Conservation (phyloP, 2,888 invertebrate species). For the Unio delphinus region DNA sequence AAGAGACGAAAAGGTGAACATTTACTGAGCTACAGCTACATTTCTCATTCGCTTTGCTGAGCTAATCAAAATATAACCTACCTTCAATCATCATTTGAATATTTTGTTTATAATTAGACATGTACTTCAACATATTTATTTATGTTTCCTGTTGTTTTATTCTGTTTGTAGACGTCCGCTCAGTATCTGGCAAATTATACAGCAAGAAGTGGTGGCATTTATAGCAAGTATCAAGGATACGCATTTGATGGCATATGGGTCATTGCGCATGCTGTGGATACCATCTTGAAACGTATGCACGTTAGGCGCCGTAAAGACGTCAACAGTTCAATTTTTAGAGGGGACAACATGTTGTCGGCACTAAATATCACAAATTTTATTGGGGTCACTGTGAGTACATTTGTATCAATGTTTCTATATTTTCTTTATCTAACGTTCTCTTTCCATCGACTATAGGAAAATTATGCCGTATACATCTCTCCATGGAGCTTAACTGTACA, state of each 20-base stretch:
- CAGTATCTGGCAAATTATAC: constrained; percentile 91
- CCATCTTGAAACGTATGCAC: constrained; percentile 77
- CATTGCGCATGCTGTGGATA: constrained; percentile 93
- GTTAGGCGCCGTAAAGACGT: constrained; percentile 3
- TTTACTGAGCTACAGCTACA: no score
- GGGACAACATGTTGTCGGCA: constrained; percentile 73
- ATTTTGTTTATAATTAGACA: no score
- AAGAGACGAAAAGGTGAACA: no score
- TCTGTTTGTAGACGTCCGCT: constrained; percentile 74
- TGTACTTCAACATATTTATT: background rate
- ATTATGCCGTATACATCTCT: no score
- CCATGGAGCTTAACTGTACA: no score
- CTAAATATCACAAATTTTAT: constrained; percentile 93
- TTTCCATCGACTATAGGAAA: no score
- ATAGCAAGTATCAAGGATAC: constrained; percentile 96
- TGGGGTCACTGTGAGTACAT: constrained; percentile 78
- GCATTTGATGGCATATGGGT: constrained; percentile 99
- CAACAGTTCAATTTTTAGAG: constrained; percentile 37
- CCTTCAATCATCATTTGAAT: no score
- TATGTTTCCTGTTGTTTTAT: background rate
- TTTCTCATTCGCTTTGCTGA: no score
- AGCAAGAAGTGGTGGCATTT: constrained; percentile 83
- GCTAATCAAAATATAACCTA: no score
- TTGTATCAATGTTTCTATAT: background rate
- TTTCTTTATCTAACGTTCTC: no score